Evolutionary conservation across 2,113 vertebrate species (phyloP), one percentile per base, ranked within the genome.

Genomic region (Pungitius pungitius): DNA sequence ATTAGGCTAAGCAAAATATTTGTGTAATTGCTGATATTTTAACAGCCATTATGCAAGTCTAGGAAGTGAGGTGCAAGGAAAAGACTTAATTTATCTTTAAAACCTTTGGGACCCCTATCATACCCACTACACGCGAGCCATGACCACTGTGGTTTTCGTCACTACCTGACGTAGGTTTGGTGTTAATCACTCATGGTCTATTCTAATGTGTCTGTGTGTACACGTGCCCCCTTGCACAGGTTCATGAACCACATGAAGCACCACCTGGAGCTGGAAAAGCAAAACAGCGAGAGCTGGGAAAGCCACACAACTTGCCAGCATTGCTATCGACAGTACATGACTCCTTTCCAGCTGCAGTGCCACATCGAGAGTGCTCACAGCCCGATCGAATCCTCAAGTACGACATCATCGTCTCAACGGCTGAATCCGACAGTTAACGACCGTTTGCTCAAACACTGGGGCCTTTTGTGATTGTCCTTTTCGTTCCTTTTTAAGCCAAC

Each of bases 171-270:
- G 20, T 69, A 54, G 64, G 42, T 77, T 86, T 88, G 70, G 45
- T 58, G 80, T 86, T 71, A 85, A 81, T 82, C n/a, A 11, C 35
- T n/a, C 43, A 2, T 65, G 35, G 45, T 30, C 15, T 8, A 10
- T 47, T 37, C 76, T 83, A 5, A 35, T 54, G 11, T 26, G 49
- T 22, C 3, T 52, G n/a, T 51, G 49, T 55, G 52, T 55, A 8
- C 63, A 2, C 63, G 18, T 35, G 5, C n/a, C 4, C 17, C 55
- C 4, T 57, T 57, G 49, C 75, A 7, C 91, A 99, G 98, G 93
- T 99, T 98, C 87, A 99, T 99, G 98, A 99, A 99, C 94, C 97
- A 99, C 88, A 98, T 99, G 97, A 99, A 99, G 67, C 97, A 99
- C 87, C 98, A 99, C 85, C 91, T 99, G 89, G 98, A 99, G 87